A percentile compares a stretch with the other conserved stretches of the same genome.
Evolutionary conservation across 2,888 invertebrate genomes (phyloP).

Genomic region (Synergus japonicus): DNA sequence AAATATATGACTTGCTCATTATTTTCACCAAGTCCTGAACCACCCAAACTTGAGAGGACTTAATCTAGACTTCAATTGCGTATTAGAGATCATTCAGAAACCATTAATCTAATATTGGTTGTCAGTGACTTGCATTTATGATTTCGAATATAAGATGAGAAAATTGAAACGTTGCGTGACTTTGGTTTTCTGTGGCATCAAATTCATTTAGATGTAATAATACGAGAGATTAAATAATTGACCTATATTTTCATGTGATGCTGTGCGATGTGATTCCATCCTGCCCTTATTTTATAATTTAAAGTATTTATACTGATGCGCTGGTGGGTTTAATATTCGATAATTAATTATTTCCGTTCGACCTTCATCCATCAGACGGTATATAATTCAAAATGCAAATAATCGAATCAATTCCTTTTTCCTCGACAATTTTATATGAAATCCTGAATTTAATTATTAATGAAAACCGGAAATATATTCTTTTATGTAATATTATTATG

Average conservation of each 20-base stretch:
- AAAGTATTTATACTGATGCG: not conserved
- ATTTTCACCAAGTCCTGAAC: not conserved
- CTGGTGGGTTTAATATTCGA: not conserved
- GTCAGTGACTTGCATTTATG: conserved; percentile 23
- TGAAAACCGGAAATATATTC: not conserved
- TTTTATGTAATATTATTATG: not conserved
- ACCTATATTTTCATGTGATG: not conserved
- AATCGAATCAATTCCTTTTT: not conserved
- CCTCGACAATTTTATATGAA: not conserved
- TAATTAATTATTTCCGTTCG: not conserved
- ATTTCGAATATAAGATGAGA: conserved; percentile 42
- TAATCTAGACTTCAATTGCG: conserved; percentile 20
- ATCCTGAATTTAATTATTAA: not conserved
- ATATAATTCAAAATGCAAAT: not conserved
- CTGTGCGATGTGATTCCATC: not conserved
- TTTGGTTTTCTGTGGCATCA: conserved; percentile 39
- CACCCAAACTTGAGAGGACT: not conserved
- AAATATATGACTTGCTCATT: not conserved
- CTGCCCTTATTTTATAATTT: not conserved
- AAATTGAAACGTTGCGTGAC: conserved; percentile 60
- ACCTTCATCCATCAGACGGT: not conserved
- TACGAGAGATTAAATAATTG: conserved; percentile 9
- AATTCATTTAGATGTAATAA: conserved; percentile 28
- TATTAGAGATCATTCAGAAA: conserved; percentile 6
- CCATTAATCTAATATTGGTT: conserved; percentile 23